Conservation (phyloP, 2,113 vertebrate species). For the Ardeotis arabs region DNA sequence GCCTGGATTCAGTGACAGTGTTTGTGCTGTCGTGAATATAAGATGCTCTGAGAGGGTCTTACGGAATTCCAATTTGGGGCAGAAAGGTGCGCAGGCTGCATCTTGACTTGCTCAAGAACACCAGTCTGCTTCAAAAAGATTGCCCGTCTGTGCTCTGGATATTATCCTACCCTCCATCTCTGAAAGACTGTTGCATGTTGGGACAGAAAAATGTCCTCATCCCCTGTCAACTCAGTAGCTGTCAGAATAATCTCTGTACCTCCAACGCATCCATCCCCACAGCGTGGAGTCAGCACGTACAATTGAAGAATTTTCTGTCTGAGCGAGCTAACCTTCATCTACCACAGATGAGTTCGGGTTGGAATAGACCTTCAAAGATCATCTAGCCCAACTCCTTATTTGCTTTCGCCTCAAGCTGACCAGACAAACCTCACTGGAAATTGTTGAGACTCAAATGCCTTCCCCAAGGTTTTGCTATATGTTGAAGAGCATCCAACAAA, state of each 20-base stretch:
- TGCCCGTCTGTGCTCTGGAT: background rate
- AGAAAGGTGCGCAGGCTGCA: accelerated
- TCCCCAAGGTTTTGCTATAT: background rate
- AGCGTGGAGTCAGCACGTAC: background rate
- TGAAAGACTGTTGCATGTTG: background rate
- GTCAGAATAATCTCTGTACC: background rate
- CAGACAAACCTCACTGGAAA: background rate
- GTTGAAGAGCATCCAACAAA: background rate
- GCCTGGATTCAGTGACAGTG: background rate
- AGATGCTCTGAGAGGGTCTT: background rate
- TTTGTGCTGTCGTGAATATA: background rate
- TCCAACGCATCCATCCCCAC: background rate
- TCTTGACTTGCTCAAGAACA: background rate
- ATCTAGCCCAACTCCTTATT: too few relatives aligned
- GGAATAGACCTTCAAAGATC: too few relatives aligned
- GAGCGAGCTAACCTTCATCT: background rate
- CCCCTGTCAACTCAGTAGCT: background rate
- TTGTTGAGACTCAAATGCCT: background rate
- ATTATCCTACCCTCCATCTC: background rate
- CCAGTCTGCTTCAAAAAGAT: background rate
- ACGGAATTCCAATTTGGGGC: background rate
- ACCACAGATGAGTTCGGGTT: too few relatives aligned
- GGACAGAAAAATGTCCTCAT: background rate
- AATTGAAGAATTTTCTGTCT: background rate
- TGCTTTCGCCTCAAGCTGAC: background rate